Percentiles rank a stretch among this genome's conserved stretches.
These are phyloP conservation scores for Cairina moschata DNA, from an alignment of 2,113 vertebrate genomes.

Conservation along the genomic window DNA sequence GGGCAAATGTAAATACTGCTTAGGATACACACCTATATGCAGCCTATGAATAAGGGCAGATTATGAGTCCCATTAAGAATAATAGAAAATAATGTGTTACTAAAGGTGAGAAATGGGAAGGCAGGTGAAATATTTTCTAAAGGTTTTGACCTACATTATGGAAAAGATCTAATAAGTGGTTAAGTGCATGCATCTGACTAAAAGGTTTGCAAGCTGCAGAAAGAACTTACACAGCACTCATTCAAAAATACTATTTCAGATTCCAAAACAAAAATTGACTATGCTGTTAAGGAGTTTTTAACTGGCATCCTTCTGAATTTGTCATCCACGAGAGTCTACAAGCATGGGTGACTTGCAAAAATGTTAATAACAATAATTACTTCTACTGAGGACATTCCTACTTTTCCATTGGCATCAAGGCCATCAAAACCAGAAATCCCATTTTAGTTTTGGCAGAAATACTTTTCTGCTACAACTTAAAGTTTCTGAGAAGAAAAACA, in stretches of 20 bases:
- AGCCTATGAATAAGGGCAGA: background rate
- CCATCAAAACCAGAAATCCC: background rate
- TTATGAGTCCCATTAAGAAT: background rate
- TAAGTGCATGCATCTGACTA: background rate
- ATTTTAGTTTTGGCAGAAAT: background rate
- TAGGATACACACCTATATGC: background rate
- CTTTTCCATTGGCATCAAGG: background rate
- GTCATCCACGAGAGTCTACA: background rate
- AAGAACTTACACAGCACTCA: background rate
- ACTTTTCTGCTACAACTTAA: background rate
- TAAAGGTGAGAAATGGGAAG: background rate
- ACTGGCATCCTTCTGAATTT: background rate
- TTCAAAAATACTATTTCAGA: background rate
- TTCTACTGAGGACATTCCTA: background rate
- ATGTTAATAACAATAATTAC: background rate
- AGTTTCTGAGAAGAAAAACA: background rate
- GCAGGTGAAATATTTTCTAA: background rate
- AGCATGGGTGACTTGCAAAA: background rate
- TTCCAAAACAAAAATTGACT: background rate
- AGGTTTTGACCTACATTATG: background rate
- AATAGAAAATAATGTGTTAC: background rate
- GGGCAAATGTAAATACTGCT: background rate
- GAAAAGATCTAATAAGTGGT: background rate
- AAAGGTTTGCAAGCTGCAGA: background rate
- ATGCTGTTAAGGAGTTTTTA: background rate